Percentiles rank a stretch among this genome's conserved stretches.
These are phyloP conservation scores for Ammodytes dubius DNA, from an alignment of 2,113 vertebrate genomes.

Conservation along the genomic window DNA sequence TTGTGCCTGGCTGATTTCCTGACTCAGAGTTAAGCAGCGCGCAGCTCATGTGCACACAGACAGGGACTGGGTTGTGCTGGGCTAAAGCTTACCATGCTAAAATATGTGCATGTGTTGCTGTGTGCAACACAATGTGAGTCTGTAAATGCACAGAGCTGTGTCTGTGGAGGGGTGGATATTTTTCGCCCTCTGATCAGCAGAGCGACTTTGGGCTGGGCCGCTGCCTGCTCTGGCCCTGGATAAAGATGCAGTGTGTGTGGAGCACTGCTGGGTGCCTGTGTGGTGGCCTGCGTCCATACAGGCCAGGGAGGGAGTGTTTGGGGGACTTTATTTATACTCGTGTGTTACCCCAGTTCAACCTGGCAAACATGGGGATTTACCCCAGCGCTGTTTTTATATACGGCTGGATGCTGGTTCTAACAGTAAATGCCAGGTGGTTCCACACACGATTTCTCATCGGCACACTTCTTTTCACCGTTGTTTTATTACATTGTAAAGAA, in stretches of 20 bases:
- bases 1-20: constrained; percentile 56
- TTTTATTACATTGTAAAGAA: constrained; percentile 8
- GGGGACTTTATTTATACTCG: constrained; percentile 39
- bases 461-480: background rate
- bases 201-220: constrained; percentile 58
- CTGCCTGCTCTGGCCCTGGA: constrained; percentile 56
- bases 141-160: constrained; percentile 80
- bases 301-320: constrained; percentile 13
- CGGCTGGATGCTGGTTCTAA: constrained; percentile 23
- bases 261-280: constrained; percentile 56
- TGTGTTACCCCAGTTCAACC: constrained; percentile 56
- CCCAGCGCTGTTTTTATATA: constrained; percentile 51
- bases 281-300: constrained; percentile 37
- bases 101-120: constrained; percentile 82
- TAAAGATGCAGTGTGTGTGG: constrained; percentile 80
- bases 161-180: constrained; percentile 77
- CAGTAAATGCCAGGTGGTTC: background rate
- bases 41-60: constrained; percentile 63
- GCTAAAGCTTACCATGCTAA: constrained; percentile 72
- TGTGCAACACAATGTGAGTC: constrained; percentile 77
- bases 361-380: constrained; percentile 65
- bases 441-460: constrained; percentile 32
- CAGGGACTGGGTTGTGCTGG: constrained; percentile 77
- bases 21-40: constrained; percentile 62
- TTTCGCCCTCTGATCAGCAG: constrained; percentile 69